A percentile compares a stretch with the other conserved stretches of the same genome.
Evolutionary conservation across 1,140 invertebrate species (phyloP).

Genomic region (Agrypnia vestita): DNA sequence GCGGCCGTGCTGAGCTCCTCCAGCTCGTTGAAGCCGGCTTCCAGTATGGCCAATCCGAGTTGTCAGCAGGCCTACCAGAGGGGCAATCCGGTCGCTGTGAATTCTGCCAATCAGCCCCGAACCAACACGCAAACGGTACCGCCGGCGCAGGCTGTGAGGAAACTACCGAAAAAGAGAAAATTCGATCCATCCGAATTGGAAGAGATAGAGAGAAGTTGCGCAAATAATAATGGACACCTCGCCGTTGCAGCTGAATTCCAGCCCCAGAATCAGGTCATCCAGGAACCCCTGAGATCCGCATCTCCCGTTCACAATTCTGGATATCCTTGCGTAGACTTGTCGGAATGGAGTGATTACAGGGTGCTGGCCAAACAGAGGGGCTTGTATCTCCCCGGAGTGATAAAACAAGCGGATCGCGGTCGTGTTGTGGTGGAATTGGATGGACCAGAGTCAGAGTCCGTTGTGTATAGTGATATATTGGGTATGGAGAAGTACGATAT

Average conservation of each 20-base stretch:
- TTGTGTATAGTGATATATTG: conserved; percentile 81
- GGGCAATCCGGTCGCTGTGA: conserved; percentile 58
- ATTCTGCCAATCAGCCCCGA: conserved; percentile 63
- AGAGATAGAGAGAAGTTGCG: conserved; percentile 73
- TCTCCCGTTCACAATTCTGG: conserved; percentile 65
- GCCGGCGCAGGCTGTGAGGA: conserved; percentile 73
- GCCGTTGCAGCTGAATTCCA: conserved; percentile 53
- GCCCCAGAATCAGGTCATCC: conserved; percentile 28
- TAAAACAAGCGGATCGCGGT: conserved; percentile 74
- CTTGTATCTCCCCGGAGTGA: conserved; percentile 89
- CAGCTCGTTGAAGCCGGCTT: conserved; percentile 65
- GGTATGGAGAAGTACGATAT: conserved; percentile 88
- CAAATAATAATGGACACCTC: conserved; percentile 66
- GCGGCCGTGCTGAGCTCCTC: conserved; percentile 59
- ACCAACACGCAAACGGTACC: conserved; percentile 64
- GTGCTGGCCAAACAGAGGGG: conserved; percentile 89
- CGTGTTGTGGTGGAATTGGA: conserved; percentile 86
- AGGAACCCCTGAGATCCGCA: conserved; percentile 62
- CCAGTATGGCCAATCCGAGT: conserved; percentile 70
- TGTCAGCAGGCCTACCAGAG: conserved; percentile 62
- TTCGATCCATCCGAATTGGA: conserved; percentile 89
- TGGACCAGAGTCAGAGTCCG: conserved; percentile 73
- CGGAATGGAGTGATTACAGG: conserved; percentile 92
- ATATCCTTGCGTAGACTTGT: conserved; percentile 81
- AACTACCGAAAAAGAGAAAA: conserved; percentile 91